Conservation (phyloP, 2,888 invertebrate genomes). For the Megalurothrips usitatus region DNA sequence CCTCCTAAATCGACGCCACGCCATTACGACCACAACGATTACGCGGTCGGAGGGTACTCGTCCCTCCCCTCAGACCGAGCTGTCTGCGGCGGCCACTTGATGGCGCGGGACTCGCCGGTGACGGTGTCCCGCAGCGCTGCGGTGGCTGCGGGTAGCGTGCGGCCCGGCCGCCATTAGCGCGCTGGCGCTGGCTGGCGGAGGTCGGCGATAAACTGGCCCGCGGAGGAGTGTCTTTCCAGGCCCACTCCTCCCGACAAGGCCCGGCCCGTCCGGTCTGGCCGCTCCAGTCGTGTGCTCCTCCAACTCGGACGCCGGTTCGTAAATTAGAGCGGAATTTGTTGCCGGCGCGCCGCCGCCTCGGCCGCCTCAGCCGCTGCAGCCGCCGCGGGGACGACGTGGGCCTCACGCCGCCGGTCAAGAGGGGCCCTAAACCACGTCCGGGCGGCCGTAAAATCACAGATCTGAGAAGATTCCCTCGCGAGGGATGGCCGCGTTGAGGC, state of each 20-base stretch:
- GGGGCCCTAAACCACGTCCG: background rate
- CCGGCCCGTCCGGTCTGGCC: no score
- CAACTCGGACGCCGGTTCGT: background rate
- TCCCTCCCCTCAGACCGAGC: no score
- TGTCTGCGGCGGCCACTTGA: background rate
- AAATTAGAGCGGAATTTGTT: conserved; percentile 1
- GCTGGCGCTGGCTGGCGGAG: no score
- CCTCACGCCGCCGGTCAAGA: background rate
- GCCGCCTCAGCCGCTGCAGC: no score
- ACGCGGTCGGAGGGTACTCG: background rate
- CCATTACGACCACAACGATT: background rate
- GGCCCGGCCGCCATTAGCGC: no score
- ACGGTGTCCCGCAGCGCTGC: no score
- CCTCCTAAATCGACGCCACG: background rate
- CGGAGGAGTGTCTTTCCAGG: no score
- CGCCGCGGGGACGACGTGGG: background rate
- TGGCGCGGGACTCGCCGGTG: background rate
- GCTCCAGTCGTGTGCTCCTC: background rate
- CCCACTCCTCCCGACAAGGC: no score
- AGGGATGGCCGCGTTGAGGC: no score
- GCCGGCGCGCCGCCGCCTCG: background rate
- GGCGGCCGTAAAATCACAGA: background rate
- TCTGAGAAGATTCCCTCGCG: background rate
- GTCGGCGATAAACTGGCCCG: no score
- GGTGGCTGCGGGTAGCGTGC: no score